phyloP scores from a whole-genome alignment of 2,113 vertebrate species.

The Nerophis lumbriciformis region DNA sequence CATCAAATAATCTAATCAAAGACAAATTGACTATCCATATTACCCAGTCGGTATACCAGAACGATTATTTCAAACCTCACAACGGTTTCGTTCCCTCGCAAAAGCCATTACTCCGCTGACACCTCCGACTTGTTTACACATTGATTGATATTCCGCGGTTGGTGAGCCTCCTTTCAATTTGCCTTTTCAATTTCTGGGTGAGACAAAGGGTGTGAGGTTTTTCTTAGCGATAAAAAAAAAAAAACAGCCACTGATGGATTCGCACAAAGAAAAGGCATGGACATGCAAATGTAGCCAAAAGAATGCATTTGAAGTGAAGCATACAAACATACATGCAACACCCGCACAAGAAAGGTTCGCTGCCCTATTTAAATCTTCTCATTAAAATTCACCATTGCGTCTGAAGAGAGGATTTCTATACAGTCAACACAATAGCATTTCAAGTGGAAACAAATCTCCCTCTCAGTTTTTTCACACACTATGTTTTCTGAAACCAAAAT shows the following conservation, averaged over 20 bases:
- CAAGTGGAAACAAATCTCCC: slow-evolving; percentile 4
- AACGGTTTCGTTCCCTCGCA: slow-evolving; percentile 45
- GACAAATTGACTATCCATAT: slow-evolving; percentile 66
- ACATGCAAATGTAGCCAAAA: slow-evolving; percentile 26
- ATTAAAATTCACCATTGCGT: slow-evolving; percentile 8
- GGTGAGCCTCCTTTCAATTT: slow-evolving; percentile 34
- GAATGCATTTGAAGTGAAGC: slow-evolving; percentile 11
- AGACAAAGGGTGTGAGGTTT: slow-evolving; percentile 25
- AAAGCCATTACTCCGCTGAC: slow-evolving; percentile 52
- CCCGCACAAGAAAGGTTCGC: background rate
- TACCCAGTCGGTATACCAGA: slow-evolving; percentile 52
- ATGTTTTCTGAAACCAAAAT: background rate
- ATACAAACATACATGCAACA: background rate
- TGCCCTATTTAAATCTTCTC: slow-evolving; percentile 4
- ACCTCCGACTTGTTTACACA: slow-evolving; percentile 49
- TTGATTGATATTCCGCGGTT: slow-evolving; percentile 53
- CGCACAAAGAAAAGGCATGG: slow-evolving; percentile 23
- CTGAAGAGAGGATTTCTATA: slow-evolving; percentile 14
- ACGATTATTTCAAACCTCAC: slow-evolving; percentile 64
- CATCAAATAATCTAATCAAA: slow-evolving; percentile 69
- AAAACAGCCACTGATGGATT: slow-evolving; percentile 40
- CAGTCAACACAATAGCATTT: slow-evolving; percentile 7
- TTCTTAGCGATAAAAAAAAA: slow-evolving; percentile 12
- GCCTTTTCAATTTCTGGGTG: slow-evolving; percentile 43
- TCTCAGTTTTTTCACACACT: background rate